Base-by-base conservation (phyloP, 2,113 vertebrate species). In the Catharus fuscescens region DNA sequence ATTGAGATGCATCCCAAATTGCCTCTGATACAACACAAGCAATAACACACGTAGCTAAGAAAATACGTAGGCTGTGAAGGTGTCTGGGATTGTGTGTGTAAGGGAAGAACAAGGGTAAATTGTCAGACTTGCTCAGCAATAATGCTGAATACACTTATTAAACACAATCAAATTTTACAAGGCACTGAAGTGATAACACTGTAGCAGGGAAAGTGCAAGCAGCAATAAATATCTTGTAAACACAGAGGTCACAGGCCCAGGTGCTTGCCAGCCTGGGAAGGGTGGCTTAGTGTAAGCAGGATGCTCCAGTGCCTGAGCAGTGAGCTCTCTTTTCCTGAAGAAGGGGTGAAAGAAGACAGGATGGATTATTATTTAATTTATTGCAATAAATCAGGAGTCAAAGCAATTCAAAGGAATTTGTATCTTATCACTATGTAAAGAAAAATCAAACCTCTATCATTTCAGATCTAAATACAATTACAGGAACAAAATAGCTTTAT, bases 381-480 rank as follows among this genome's bases (percentile, higher is more conserved):
- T 94, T 94, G 79, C 87, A 94, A 87, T 96, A 95, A 97, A 97
- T 92, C 89, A 95, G 83, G 91, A 97, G 94, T 88, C 96, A 97
- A 92, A 96, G 94, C 91, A 90, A 90, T 96, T 96, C 83, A 96
- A 90, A 94, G 92, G 88, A 96, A 94, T 94, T 90, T 90, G 87
- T 91, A 86, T 87, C 92, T 91, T 93, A 96, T 93, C 82, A 81
- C 61, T 86, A 95, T 92, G 85, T 82, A 90, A 95, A 96, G 91
- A 61, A 95, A 97, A 96, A 97, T 95, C 96, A 97, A 95, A 93
- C 93, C 92, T 95, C 90, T 69, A 93, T 96, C 95, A 86, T 23
- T 92, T 96, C 91, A 95, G 47, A 96, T 97, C 96, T 97, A 97
- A 97, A 98, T 95, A 97, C 81, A 97, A 97, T 97, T 97, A 97